These are phyloP conservation scores for Dicrostonyx torquatus DNA, from an alignment of 2,797 vertebrate species.

Conservation along the genomic window DNA sequence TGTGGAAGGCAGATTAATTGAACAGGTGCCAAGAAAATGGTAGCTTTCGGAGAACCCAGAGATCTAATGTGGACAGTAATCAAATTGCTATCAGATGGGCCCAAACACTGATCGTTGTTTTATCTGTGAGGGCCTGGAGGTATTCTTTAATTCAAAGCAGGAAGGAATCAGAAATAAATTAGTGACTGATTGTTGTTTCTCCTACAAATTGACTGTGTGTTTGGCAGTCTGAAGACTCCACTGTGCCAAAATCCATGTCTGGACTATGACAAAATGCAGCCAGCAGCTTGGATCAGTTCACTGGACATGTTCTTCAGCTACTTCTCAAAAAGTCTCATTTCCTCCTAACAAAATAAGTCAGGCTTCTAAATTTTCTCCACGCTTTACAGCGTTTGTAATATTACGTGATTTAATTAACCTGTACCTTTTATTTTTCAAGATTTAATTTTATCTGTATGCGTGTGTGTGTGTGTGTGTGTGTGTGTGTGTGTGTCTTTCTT, in stretches of 20 bases:
- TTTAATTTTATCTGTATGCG: background rate
- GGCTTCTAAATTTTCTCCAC: slow-evolving; percentile 43
- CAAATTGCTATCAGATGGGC: background rate
- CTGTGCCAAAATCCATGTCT: slow-evolving; percentile 74
- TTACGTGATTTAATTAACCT: background rate
- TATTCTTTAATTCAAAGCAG: slow-evolving; percentile 73
- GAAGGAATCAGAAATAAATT: slow-evolving; percentile 84
- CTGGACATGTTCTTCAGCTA: slow-evolving; percentile 53
- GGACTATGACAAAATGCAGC: slow-evolving; percentile 71
- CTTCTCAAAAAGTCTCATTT: slow-evolving; percentile 39
- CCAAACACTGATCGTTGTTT: slow-evolving; percentile 50
- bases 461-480: background rate
- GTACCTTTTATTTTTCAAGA: background rate
- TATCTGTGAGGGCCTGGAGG: slow-evolving; percentile 45
- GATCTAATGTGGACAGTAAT: slow-evolving; percentile 8
- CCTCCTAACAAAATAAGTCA: slow-evolving; percentile 31
- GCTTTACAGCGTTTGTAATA: background rate
- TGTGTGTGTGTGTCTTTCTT: background rate
- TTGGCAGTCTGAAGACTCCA: slow-evolving; percentile 73
- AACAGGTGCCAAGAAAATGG: background rate
- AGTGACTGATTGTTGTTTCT: slow-evolving; percentile 83
- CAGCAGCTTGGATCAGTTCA: slow-evolving; percentile 53
- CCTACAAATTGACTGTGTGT: slow-evolving; percentile 77
- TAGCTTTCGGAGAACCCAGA: background rate
- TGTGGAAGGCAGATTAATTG: background rate